phyloP scores from a whole-genome alignment of 2,113 vertebrate species.

The Trogon surrucura region DNA sequence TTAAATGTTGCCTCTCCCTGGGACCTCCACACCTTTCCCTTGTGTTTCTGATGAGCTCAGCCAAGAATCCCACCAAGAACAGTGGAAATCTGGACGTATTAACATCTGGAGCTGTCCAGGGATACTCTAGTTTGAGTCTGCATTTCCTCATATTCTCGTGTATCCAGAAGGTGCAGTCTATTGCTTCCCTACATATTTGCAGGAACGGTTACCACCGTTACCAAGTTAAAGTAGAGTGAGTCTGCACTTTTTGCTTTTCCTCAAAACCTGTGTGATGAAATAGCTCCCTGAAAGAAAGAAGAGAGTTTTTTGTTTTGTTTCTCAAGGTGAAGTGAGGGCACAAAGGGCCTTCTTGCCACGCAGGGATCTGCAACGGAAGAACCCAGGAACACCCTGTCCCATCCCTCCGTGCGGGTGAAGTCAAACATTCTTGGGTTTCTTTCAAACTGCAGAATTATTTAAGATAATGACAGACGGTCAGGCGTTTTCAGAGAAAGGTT shows the following conservation, averaged over 20 bases:
- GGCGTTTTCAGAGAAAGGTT: neutral
- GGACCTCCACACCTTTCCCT: neutral
- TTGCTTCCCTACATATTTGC: neutral
- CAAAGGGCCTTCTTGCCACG: neutral
- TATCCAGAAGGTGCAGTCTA: neutral
- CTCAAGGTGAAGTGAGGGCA: neutral
- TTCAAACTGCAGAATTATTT: neutral
- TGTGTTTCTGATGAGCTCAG: neutral
- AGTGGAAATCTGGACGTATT: neutral
- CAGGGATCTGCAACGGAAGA: neutral
- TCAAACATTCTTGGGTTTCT: neutral
- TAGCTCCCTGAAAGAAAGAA: neutral
- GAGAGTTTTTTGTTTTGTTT: fast-evolving
- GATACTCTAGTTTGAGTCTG: neutral
- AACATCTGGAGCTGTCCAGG: neutral
- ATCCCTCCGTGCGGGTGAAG: too few relatives aligned
- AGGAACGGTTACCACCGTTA: fast-evolving
- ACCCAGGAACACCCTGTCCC: too few relatives aligned
- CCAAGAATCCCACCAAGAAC: neutral
- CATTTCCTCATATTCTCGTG: neutral
- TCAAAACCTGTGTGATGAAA: neutral
- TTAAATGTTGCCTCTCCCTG: neutral
- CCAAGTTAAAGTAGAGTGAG: neutral
- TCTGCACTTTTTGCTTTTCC: neutral
- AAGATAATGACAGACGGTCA: neutral